These are phyloP conservation scores for Drosophila borborema DNA, from an alignment of 2,888 invertebrate species.

Conservation along the genomic window DNA sequence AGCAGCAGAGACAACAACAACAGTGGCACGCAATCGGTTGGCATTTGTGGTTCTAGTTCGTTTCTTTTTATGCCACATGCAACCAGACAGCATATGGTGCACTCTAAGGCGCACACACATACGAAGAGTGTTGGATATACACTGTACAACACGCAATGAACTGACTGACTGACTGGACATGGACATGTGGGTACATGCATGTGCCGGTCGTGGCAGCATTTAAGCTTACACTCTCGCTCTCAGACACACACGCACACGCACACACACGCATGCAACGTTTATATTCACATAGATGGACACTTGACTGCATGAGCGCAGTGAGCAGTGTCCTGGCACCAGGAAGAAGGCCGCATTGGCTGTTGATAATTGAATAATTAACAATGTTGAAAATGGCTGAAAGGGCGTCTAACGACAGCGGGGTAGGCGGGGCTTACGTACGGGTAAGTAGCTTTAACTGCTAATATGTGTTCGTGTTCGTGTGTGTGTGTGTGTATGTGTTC, in stretches of 20 bases:
- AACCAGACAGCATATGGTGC: constrained; percentile 74
- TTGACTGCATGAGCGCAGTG: constrained; percentile 24
- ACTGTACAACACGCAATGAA: constrained; percentile 61
- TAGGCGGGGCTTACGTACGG: not conserved
- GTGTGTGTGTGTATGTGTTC: constrained; percentile 24
- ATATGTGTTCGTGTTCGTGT: constrained; percentile 19
- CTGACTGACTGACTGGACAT: constrained; percentile 60
- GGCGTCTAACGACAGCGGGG: constrained; percentile 41
- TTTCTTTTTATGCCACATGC: constrained; percentile 70
- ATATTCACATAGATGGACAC: constrained; percentile 47
- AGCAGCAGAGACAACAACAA: constrained; percentile 30
- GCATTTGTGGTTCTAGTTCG: constrained; percentile 47
- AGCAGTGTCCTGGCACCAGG: constrained; percentile 17
- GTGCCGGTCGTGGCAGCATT: constrained; percentile 31
- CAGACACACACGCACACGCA: constrained; percentile 11
- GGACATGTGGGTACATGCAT: constrained; percentile 32
- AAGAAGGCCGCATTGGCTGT: constrained; percentile 59
- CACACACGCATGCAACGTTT: constrained; percentile 7
- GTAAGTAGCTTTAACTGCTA: constrained; percentile 11
- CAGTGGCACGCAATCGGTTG: constrained; percentile 54
- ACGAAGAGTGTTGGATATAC: constrained; percentile 29
- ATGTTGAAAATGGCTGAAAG: constrained; percentile 71
- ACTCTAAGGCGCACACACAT: constrained; percentile 29
- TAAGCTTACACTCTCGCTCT: constrained; percentile 10
- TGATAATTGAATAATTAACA: constrained; percentile 82